Evolutionary conservation across 2,797 vertebrate genomes (phyloP), one percentile per base, ranked within the genome.

Genomic region (Craterocephalus amniculus): DNA sequence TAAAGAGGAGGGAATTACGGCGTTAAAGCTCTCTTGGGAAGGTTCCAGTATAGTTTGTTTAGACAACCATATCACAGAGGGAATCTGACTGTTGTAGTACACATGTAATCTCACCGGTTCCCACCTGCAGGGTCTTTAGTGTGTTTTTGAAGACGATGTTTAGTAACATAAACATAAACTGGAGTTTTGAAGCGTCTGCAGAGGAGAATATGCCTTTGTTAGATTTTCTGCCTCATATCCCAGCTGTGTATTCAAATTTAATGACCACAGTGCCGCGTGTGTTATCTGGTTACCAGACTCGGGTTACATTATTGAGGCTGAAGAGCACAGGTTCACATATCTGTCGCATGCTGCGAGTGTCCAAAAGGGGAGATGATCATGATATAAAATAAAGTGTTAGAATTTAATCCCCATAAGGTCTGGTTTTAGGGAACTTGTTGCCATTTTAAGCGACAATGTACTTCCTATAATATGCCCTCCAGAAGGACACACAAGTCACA

Each of bases 201-300:
- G n/a, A 58, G 31, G 2, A 22, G 63, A 63, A 63, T 2, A 71
- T 2, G 58, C 22, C 40, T 73, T 83, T 75, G 76, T 83, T 60
- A 31, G 63, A 59, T 58, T 76, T 79, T 89, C 81, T 73, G 74
- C 71, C 77, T 81, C 72, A 72, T 85, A 57, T 58, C 49, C 81
- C 78, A 70, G 68, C 72, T 58, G 79, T 75, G 82, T 85, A 93
- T 94, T 93, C 84, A 95, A 94, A 85, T 93, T 95, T 95, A 94
- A 95, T 95, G 94, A 95, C 85, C 85, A 59, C 84, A 40, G 80
- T 40, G 63, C 76, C 48, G 83, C 36, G 73, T 74, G 85, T 64
- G 83, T 79, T 85, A 93, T 95, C 92, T 84, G 67, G 93, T 95
- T 95, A 93, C 95, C 71, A 68, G 85, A 82, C 86, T 93, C 88